A percentile compares a stretch with the other conserved stretches of the same genome.
phyloP scores from a whole-genome alignment of 2,888 invertebrate genomes.

The Xiphydria camelus region DNA sequence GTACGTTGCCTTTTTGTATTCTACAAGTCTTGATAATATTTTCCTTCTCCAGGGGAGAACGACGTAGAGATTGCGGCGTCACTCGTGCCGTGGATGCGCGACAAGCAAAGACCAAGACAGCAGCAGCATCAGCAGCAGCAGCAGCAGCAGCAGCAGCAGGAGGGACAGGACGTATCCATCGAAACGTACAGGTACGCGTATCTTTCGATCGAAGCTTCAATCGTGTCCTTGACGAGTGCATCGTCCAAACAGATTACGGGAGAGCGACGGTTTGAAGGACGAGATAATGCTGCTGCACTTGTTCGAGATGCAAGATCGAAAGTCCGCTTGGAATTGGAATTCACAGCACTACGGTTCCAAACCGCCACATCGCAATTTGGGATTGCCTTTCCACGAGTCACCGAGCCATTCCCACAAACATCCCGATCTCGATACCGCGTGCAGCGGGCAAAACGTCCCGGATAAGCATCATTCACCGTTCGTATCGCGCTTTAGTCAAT shows the following conservation, averaged over 20 bases:
- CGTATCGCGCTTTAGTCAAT: conserved; percentile 22
- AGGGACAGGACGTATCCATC: conserved; percentile 27
- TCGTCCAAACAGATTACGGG: conserved; percentile 26
- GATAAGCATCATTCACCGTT: conserved; percentile 29
- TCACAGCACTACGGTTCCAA: conserved; percentile 7
- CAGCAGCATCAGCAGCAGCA: too few species aligned
- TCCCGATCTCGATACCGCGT: conserved; percentile 34
- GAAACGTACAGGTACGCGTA: conserved; percentile 37
- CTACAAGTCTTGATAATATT: not conserved
- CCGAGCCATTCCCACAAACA: conserved; percentile 39
- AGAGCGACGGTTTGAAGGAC: conserved; percentile 56
- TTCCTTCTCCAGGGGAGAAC: conserved; percentile 63
- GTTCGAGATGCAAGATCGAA: conserved; percentile 59
- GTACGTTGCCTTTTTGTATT: too few species aligned
- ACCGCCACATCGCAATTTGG: too few species aligned
- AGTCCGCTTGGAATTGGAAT: conserved; percentile 45
- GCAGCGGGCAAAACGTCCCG: conserved; percentile 28
- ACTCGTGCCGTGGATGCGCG: conserved; percentile 44
- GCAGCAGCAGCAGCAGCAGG: too few species aligned
- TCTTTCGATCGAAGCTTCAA: too few species aligned
- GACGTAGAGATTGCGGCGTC: conserved; percentile 70
- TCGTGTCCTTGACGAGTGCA: not conserved
- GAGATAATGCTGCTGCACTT: conserved; percentile 66
- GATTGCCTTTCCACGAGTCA: conserved; percentile 42
- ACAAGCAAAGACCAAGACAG: conserved; percentile 39